Percentiles rank a stretch among this genome's conserved stretches.
Evolutionary conservation across 1,140 invertebrate species (phyloP).

Genomic region (Watersipora subatra): DNA sequence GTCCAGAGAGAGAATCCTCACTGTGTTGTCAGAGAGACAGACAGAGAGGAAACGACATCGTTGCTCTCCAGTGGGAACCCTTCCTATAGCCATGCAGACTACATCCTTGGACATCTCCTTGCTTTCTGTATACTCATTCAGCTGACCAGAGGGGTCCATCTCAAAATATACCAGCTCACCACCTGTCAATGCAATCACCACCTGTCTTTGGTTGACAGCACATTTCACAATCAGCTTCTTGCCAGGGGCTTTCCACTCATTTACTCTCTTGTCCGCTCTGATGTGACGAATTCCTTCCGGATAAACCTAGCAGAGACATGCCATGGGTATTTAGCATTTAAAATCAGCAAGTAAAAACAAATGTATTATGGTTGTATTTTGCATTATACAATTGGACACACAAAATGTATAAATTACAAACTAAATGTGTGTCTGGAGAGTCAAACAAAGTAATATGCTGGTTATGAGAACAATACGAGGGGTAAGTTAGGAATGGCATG

Average conservation of each 20-base stretch:
- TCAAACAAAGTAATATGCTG: too few relatives aligned
- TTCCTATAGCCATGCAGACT: conserved; percentile 93
- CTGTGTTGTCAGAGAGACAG: conserved; percentile 88
- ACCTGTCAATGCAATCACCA: conserved; percentile 86
- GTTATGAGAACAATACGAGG: too few relatives aligned
- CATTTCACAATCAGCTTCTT: conserved; percentile 95
- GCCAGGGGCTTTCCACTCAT: conserved; percentile 96
- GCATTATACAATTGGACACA: too few relatives aligned
- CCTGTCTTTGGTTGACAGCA: conserved; percentile 92
- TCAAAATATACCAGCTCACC: conserved; percentile 99
- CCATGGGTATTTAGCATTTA: neutral
- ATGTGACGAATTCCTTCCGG: conserved; percentile 98
- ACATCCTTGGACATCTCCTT: conserved; percentile 94
- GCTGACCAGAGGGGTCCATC: conserved; percentile 94
- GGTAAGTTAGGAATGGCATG: too few relatives aligned
- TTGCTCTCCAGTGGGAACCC: conserved; percentile 85
- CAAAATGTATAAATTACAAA: too few relatives aligned
- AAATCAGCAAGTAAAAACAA: too few relatives aligned
- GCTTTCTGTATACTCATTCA: conserved; percentile 94
- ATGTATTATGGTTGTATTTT: too few relatives aligned
- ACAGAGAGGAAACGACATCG: conserved; percentile 92
- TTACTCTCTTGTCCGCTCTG: conserved; percentile 86
- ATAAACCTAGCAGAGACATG: conserved; percentile 47
- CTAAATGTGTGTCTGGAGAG: too few relatives aligned
- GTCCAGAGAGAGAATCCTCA: conserved; percentile 92